Base-by-base conservation (phyloP, 2,888 invertebrate genomes). In the Apotomis betuletana region DNA sequence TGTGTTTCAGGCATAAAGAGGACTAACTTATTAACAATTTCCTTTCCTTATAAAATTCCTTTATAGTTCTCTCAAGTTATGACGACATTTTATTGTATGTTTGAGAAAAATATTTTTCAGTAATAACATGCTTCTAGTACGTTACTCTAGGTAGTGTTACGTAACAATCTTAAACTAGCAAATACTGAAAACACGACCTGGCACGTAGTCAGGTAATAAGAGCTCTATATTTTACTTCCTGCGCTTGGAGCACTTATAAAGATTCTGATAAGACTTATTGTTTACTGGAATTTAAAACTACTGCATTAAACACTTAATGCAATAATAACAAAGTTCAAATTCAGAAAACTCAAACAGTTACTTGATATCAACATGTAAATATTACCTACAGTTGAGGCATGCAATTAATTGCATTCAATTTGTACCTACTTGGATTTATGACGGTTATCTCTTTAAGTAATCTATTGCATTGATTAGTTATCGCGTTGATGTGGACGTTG, bases 161-260 rank as follows among this genome's bases (percentile, higher is more conserved):
- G 27, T 49, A 10, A 3, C 9, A 9, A 41, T 10, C 6, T 49
- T 2, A 36, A 12, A 41, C 36, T 51, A 62, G 15, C 64, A 27
- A 65, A 55, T 46, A 27, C 15, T 55, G 27, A 46, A 65, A 13
- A 55, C 57, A 46, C 27, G 55, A 65, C 36, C 27, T 55, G 65
- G 65, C 65, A 65, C 57, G 27, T 27, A 65, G n/a, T 65, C 65
- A 57, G 55, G 65, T 57, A 65, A 65, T 65, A 57, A 65, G 65
- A 65, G 55, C 65, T 65, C 65, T 57, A 57, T 57, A 65, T 68
- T 61, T 61, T 61, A 69, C 60, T 61, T 69, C 68, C 68, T 68
- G 68, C 46, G 61, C 69, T 49, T 15, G 69, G 49, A 69, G 49
- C 69, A 69, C 62, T 62, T 62, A 54, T 69, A 68, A 60, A 61